These are phyloP conservation scores for Apogon talboti DNA, from an alignment of 2,797 vertebrate genomes.

Conservation along the genomic window DNA sequence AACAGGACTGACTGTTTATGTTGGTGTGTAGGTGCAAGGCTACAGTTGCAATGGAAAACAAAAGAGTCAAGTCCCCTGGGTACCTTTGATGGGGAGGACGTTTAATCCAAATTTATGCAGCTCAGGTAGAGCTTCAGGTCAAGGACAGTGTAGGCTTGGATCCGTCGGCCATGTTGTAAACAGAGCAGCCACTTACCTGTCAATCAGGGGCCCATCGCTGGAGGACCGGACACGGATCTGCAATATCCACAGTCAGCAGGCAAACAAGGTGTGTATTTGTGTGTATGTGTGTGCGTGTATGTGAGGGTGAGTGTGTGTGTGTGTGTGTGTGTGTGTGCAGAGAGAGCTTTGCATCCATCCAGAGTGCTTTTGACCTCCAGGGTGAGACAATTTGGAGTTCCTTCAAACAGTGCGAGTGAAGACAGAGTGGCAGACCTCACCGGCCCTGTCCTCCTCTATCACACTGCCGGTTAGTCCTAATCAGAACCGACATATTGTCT, in stretches of 20 bases:
- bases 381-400: constrained; percentile 81
- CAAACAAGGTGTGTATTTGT: constrained; percentile 67
- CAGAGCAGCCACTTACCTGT: constrained; percentile 81
- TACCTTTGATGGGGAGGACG: constrained; percentile 59
- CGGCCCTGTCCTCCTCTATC: constrained; percentile 70
- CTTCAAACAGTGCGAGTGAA: constrained; percentile 71
- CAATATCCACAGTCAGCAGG: constrained; percentile 85
- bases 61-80: constrained; percentile 64
- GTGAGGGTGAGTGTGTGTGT: constrained; percentile 16
- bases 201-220: constrained; percentile 80
- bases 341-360: constrained; percentile 72
- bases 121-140: constrained; percentile 79
- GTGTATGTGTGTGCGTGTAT: constrained; percentile 18
- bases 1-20: constrained; percentile 37
- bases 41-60: constrained; percentile 54
- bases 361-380: constrained; percentile 82
- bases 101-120: constrained; percentile 76
- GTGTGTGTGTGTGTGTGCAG: constrained; percentile 5
- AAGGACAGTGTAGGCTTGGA: constrained; percentile 78
- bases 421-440: constrained; percentile 62
- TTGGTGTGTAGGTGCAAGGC: constrained; percentile 29
- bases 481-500: constrained; percentile 79
- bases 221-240: constrained; percentile 78
- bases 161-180: constrained; percentile 77
- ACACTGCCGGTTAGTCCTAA: constrained; percentile 71